phyloP scores from a whole-genome alignment of 2,888 invertebrate genomes.

The Diarsia dahlii region DNA sequence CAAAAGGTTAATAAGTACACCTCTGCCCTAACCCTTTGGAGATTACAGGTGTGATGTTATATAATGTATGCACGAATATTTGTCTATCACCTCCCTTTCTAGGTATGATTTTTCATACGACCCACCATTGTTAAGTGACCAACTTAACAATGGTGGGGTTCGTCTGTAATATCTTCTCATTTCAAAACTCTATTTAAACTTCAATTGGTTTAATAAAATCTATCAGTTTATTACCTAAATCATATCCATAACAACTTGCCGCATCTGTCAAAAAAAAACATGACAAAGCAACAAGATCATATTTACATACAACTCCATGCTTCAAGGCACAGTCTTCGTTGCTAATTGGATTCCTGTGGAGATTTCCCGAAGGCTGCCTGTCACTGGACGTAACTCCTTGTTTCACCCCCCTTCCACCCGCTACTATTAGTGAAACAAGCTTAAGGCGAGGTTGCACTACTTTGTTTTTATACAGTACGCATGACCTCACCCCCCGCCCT shows the following conservation, averaged over 20 bases:
- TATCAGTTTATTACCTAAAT: background rate
- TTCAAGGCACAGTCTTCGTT: constrained; percentile 1
- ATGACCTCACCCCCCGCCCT: no score
- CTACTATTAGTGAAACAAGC: constrained; percentile 6
- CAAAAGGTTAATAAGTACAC: no score
- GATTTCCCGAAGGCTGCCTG: constrained; percentile 66
- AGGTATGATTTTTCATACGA: background rate
- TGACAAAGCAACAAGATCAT: background rate
- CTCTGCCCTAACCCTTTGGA: no score
- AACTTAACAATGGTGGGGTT: no score
- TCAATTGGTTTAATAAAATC: background rate
- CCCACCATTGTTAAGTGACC: background rate
- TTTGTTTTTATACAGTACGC: no score
- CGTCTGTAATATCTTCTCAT: background rate
- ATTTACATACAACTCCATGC: background rate
- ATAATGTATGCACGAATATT: background rate
- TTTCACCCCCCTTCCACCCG: background rate
- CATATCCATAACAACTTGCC: background rate
- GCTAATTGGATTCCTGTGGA: constrained; percentile 71
- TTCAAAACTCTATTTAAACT: background rate
- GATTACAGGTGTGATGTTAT: background rate
- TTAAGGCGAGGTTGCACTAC: no score
- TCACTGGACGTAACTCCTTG: constrained; percentile 35
- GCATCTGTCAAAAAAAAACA: background rate
- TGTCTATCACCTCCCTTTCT: background rate